These are phyloP conservation scores for Polypterus senegalus DNA, from an alignment of 2,113 vertebrate genomes.

Conservation along the genomic window DNA sequence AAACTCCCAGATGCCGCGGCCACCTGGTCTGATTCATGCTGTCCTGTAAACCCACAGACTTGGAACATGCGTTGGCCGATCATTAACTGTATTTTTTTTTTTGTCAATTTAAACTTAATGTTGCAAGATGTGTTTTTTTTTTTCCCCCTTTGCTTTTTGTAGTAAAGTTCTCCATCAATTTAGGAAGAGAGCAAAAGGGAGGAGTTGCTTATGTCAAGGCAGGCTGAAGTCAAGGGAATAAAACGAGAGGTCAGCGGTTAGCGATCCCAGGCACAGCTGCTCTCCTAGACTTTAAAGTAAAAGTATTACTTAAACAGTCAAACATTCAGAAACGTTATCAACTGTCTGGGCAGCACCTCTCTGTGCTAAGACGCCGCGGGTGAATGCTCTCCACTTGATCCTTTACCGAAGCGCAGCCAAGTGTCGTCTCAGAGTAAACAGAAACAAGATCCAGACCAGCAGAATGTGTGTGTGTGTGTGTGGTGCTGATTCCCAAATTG, in stretches of 20 bases:
- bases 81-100: constrained; percentile 57
- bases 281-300: constrained; percentile 20
- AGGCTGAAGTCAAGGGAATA: neutral
- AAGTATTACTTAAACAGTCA: constrained; percentile 38
- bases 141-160: neutral
- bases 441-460: too few species aligned
- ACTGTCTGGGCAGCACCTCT: constrained; percentile 31
- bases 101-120: constrained; percentile 16
- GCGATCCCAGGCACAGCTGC: constrained; percentile 16
- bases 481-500: too few species aligned
- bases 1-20: constrained; percentile 57
- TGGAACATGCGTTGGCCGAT: constrained; percentile 62
- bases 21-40: constrained; percentile 62
- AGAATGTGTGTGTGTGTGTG: too few species aligned
- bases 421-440: too few species aligned
- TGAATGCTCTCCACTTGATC: too few species aligned
- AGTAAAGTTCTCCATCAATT: too few species aligned
- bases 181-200: neutral
- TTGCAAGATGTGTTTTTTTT: constrained; percentile 16
- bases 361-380: neutral
- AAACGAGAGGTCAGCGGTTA: neutral
- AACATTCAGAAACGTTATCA: constrained; percentile 23
- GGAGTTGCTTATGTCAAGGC: constrained; percentile 3
- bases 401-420: too few species aligned
- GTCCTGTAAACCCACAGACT: constrained; percentile 43